Conservation (phyloP, 2,888 invertebrate genomes). For the Leptinotarsa haldemani region DNA sequence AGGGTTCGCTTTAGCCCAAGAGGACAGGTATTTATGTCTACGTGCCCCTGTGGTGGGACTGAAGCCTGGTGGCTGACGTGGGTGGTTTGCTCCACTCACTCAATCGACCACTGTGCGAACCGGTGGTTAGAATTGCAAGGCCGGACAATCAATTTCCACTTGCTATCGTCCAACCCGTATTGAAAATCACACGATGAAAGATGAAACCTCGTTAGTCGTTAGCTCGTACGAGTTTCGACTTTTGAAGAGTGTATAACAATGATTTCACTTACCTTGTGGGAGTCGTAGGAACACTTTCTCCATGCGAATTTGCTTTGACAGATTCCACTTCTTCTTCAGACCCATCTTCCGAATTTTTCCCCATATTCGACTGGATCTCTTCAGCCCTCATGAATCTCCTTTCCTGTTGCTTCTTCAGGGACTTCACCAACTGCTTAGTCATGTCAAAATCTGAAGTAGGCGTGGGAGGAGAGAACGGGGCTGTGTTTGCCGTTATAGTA, state of each 20-base stretch:
- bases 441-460: constrained; percentile 39
- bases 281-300: constrained; percentile 25
- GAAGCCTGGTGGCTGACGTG: no score
- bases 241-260: not conserved
- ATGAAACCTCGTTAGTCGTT: no score
- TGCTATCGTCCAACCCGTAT: no score
- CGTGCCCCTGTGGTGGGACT: no score
- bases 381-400: constrained; percentile 45
- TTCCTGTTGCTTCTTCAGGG: constrained; percentile 50
- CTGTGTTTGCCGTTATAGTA: constrained; percentile 48
- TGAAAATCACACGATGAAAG: no score
- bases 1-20: no score
- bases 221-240: no score
- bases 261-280: constrained; percentile 31
- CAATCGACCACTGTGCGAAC: no score
- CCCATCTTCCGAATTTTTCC: constrained; percentile 36
- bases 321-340: constrained; percentile 30
- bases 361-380: constrained; percentile 38
- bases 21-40: no score
- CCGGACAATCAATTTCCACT: no score
- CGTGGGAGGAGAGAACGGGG: constrained; percentile 52
- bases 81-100: no score
- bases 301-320: constrained; percentile 25
- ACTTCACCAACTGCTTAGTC: constrained; percentile 49
- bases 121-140: no score